phyloP scores from a whole-genome alignment of 2,888 invertebrate species.

The Patella caerulea region DNA sequence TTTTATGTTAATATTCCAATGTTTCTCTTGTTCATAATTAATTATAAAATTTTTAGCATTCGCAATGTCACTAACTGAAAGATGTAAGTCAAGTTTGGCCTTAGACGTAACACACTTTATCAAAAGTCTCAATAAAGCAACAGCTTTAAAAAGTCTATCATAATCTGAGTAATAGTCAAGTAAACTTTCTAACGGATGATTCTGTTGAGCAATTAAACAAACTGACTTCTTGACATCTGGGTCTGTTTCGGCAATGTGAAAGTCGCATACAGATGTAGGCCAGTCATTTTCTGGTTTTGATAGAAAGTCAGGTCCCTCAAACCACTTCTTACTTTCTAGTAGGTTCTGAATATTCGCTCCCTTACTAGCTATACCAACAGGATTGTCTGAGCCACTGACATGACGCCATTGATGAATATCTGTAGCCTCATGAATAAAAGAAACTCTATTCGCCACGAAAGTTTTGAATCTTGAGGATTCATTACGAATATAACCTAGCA shows the following conservation, averaged over 20 bases:
- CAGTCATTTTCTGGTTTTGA: background rate
- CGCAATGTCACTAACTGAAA: background rate
- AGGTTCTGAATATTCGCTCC: conserved; percentile 11
- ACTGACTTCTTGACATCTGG: background rate
- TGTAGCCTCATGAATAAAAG: conserved; percentile 16
- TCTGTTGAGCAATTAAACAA: background rate
- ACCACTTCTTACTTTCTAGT: background rate
- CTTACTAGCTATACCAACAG: conserved; percentile 28
- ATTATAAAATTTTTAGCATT: background rate
- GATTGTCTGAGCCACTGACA: conserved; percentile 25
- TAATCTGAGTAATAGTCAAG: background rate
- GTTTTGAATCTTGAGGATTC: conserved; percentile 25
- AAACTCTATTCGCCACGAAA: conserved; percentile 28
- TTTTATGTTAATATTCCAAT: background rate
- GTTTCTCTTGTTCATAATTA: background rate
- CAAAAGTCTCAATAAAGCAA: conserved; percentile 1
- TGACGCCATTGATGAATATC: conserved; percentile 19
- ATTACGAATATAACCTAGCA: conserved; percentile 31
- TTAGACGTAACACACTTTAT: background rate
- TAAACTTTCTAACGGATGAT: background rate
- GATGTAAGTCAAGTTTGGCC: background rate
- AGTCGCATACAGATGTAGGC: background rate
- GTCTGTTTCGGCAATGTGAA: background rate
- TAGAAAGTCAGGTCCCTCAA: conserved; percentile 12
- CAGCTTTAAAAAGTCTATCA: background rate